Conservation (phyloP, 2,888 invertebrate species). For the Coelogynopora nodosa region DNA sequence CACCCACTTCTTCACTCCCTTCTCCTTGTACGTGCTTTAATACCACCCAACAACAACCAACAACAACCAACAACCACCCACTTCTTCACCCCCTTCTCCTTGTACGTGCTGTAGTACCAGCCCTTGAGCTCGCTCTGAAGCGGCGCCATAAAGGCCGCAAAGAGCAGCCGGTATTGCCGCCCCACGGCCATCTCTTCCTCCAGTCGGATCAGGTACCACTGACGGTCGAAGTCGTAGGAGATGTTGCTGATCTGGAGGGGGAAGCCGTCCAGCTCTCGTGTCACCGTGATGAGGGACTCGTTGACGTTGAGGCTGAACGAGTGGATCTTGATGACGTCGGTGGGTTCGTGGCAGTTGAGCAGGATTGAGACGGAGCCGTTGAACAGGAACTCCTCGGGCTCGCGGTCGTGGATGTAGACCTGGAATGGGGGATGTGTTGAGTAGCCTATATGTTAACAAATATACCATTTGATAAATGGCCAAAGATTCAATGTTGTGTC, state of each 20-base stretch:
- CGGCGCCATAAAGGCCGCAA: constrained; percentile 30
- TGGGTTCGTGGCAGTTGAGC: constrained; percentile 48
- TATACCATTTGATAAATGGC: too few species aligned
- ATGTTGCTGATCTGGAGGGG: constrained; percentile 63
- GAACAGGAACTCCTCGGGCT: constrained; percentile 52
- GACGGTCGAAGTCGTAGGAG: constrained; percentile 40
- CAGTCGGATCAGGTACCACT: constrained; percentile 41
- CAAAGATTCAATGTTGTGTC: too few species aligned
- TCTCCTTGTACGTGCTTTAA: constrained; percentile 38
- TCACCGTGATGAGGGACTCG: not conserved
- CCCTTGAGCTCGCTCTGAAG: constrained; percentile 42
- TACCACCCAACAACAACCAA: too few species aligned
- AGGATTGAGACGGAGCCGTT: constrained; percentile 51
- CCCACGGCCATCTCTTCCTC: not conserved
- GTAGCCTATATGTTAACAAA: too few species aligned
- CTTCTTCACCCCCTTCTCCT: constrained; percentile 32
- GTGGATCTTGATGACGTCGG: constrained; percentile 52
- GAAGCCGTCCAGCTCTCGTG: not conserved
- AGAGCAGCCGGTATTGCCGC: not conserved
- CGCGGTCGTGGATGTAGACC: constrained; percentile 52
- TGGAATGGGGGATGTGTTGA: too few species aligned
- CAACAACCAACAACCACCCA: too few species aligned
- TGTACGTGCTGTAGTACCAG: constrained; percentile 40
- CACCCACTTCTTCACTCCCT: constrained; percentile 32
- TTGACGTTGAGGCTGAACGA: constrained; percentile 50